Evolutionary conservation across 2,797 vertebrate species (phyloP).

Genomic region (Steatocranus sp.): DNA sequence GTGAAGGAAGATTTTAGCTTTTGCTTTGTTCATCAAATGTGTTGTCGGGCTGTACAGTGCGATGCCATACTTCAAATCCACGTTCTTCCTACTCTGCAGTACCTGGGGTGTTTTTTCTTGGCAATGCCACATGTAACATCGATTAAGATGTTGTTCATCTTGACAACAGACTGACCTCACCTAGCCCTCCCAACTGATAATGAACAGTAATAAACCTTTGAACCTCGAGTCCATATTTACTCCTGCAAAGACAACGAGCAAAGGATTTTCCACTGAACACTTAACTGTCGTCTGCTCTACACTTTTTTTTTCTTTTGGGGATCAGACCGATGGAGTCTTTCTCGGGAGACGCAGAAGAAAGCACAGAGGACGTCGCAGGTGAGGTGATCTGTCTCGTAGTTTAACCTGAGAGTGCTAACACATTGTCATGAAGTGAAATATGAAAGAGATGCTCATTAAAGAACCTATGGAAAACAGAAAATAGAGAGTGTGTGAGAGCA

Average conservation of each 20-base stretch:
- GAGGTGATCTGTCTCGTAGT: constrained; percentile 18
- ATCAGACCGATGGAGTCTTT: constrained; percentile 79
- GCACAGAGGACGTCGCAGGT: constrained; percentile 84
- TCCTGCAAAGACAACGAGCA: background rate
- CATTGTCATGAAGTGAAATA: background rate
- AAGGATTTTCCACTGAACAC: background rate
- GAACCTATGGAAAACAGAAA: background rate
- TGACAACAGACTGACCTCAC: background rate
- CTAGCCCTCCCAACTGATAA: constrained; percentile 23
- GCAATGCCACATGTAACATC: background rate
- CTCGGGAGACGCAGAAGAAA: constrained; percentile 76
- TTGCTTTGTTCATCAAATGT: background rate
- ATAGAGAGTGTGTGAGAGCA: background rate
- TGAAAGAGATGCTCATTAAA: background rate
- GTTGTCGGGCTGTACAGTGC: background rate
- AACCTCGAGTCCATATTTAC: constrained; percentile 25
- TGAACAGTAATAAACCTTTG: constrained; percentile 68
- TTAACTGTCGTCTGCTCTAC: background rate
- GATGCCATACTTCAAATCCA: background rate
- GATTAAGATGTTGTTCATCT: background rate
- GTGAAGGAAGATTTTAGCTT: background rate
- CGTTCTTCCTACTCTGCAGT: background rate
- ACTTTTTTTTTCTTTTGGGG: background rate
- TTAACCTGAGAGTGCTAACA: background rate
- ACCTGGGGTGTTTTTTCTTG: background rate